Conservation (phyloP, 2,113 vertebrate species). For the Saccopteryx bilineata region DNA sequence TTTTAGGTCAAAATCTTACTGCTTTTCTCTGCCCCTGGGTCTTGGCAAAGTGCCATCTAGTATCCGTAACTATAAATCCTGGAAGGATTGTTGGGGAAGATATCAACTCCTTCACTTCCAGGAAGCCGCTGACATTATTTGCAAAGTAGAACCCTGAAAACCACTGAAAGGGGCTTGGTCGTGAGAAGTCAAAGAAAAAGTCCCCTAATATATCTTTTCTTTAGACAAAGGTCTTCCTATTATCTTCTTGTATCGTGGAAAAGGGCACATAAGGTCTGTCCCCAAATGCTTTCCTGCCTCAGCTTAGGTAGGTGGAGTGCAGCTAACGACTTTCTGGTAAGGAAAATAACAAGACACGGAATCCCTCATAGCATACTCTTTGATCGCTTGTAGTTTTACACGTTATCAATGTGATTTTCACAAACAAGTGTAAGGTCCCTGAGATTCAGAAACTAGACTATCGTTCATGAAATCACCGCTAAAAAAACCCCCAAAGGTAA, state of each 20-base stretch:
- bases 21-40: neutral
- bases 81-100: neutral
- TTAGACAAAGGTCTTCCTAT: neutral
- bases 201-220: neutral
- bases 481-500: neutral
- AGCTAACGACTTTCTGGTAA: neutral
- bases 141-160: slow-evolving; percentile 20
- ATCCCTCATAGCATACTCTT: neutral
- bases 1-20: neutral
- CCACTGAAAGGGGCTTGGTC: neutral
- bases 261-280: neutral
- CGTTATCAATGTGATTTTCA: neutral
- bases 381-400: neutral
- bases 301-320: neutral
- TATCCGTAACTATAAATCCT: neutral
- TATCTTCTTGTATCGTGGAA: neutral
- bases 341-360: neutral
- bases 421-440: neutral
- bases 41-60: neutral
- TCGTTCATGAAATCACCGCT: neutral
- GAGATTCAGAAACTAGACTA: neutral
- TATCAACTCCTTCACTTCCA: neutral
- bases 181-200: neutral
- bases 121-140: neutral
- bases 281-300: neutral